Percentiles rank a stretch among this genome's conserved stretches.
These are phyloP conservation scores for Cebidichthys violaceus DNA, from an alignment of 2,113 vertebrate species.

Conservation along the genomic window DNA sequence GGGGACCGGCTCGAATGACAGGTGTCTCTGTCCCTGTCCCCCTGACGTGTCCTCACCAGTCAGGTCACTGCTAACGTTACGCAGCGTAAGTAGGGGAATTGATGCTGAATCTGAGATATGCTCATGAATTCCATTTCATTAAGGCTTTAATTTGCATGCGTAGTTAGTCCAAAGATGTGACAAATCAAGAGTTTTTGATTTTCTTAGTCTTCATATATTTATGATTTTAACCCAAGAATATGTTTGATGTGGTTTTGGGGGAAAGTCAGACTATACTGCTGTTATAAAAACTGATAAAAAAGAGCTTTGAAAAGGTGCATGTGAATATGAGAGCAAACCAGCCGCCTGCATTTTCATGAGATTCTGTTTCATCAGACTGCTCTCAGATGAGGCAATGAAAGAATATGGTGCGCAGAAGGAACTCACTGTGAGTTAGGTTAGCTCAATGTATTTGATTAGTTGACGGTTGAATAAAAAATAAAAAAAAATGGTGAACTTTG, in stretches of 20 bases:
- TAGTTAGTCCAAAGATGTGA: slow-evolving; percentile 1
- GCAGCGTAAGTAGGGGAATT: slow-evolving; percentile 4
- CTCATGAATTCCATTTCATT: slow-evolving; percentile 6
- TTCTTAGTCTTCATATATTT: background rate
- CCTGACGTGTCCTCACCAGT: slow-evolving; percentile 41
- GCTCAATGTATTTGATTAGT: background rate
- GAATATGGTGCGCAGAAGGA: background rate
- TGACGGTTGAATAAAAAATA: slow-evolving; percentile 13
- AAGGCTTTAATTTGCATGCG: background rate
- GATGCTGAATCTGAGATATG: background rate
- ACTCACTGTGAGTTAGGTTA: background rate
- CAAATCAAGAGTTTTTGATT: background rate
- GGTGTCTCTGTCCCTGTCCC: slow-evolving; percentile 43
- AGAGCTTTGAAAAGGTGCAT: background rate
- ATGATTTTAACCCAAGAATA: background rate
- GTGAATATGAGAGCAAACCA: background rate
- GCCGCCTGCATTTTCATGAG: background rate
- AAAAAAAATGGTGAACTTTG: slow-evolving; percentile 13
- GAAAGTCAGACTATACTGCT: background rate
- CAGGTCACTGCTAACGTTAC: slow-evolving; percentile 52
- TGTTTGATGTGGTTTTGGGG: background rate
- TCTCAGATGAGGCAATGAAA: slow-evolving; percentile 2
- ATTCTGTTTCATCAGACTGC: slow-evolving; percentile 21
- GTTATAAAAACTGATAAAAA: background rate
- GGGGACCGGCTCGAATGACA: slow-evolving; percentile 13